A percentile compares a stretch with the other conserved stretches of the same genome.
Conservation (phyloP, 2,797 vertebrate genomes). For the Hippocampus kuda region DNA sequence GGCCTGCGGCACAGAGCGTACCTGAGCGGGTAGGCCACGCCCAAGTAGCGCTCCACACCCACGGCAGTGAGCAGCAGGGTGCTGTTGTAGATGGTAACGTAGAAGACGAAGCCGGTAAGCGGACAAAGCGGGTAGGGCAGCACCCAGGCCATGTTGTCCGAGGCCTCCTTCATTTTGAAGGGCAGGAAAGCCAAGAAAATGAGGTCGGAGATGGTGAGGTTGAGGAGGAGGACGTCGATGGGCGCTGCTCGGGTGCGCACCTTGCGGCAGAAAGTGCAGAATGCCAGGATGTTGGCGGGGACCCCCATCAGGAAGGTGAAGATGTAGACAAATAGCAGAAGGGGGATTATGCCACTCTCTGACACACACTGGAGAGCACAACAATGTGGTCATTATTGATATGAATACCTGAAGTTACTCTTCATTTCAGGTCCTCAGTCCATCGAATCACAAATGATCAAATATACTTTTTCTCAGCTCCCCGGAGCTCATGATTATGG, state of each 20-base stretch:
- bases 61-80: constrained; percentile 77
- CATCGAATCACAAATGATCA: too few species aligned
- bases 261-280: constrained; percentile 67
- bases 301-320: constrained; percentile 74
- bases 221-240: constrained; percentile 76
- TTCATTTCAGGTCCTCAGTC: too few species aligned
- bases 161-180: constrained; percentile 74
- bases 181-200: constrained; percentile 76
- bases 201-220: constrained; percentile 80
- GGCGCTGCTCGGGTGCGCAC: constrained; percentile 58
- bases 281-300: constrained; percentile 74
- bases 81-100: constrained; percentile 83
- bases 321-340: constrained; percentile 66
- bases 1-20: constrained; percentile 71
- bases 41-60: constrained; percentile 78
- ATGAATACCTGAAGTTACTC: too few species aligned
- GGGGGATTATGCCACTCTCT: constrained; percentile 31
- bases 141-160: constrained; percentile 61
- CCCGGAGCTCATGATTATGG: background rate
- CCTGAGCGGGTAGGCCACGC: constrained; percentile 74
- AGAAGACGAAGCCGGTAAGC: constrained; percentile 73
- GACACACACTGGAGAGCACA: constrained; percentile 13
- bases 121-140: constrained; percentile 65
- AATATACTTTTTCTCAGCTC: background rate
- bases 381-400: background rate